These are phyloP conservation scores for Drosophila prostipennis DNA, from an alignment of 2,888 invertebrate species.

Conservation along the genomic window DNA sequence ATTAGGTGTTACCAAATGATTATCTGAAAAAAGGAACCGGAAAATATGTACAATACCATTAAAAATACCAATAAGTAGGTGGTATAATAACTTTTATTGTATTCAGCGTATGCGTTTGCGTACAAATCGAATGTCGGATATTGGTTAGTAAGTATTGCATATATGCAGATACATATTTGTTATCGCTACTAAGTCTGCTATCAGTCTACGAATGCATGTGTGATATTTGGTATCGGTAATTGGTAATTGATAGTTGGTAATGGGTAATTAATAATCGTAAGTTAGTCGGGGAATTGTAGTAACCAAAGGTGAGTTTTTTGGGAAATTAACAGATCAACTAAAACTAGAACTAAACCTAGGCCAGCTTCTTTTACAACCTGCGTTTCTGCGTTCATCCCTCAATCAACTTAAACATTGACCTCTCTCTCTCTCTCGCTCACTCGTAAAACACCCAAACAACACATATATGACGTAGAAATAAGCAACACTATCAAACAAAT, in stretches of 20 bases:
- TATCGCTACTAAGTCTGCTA: slow-evolving; percentile 73
- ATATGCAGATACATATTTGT: slow-evolving; percentile 29
- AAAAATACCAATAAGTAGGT: background rate
- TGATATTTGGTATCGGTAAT: slow-evolving; percentile 28
- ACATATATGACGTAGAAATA: slow-evolving; percentile 33
- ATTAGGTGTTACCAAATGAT: slow-evolving; percentile 10
- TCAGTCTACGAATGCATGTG: slow-evolving; percentile 81
- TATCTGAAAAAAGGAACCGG: background rate
- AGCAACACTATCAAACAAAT: slow-evolving; percentile 60
- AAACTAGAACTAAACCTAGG: slow-evolving; percentile 34
- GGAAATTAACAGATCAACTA: slow-evolving; percentile 16
- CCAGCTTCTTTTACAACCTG: slow-evolving; percentile 31
- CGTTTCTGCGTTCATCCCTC: slow-evolving; percentile 16
- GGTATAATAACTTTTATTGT: slow-evolving; percentile 54
- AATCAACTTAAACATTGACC: slow-evolving; percentile 5
- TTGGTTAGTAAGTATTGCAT: slow-evolving; percentile 34
- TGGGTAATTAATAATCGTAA: background rate
- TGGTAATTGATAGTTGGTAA: slow-evolving; percentile 11
- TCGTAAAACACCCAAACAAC: slow-evolving; percentile 12
- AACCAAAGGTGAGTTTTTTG: background rate
- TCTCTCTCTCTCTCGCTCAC: slow-evolving; percentile 2
- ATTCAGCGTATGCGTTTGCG: slow-evolving; percentile 45
- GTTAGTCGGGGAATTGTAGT: slow-evolving; percentile 7
- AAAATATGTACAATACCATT: too few species aligned
- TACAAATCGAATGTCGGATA: slow-evolving; percentile 72